phyloP scores from a whole-genome alignment of 2,888 invertebrate genomes.

The Craniophora ligustri region DNA sequence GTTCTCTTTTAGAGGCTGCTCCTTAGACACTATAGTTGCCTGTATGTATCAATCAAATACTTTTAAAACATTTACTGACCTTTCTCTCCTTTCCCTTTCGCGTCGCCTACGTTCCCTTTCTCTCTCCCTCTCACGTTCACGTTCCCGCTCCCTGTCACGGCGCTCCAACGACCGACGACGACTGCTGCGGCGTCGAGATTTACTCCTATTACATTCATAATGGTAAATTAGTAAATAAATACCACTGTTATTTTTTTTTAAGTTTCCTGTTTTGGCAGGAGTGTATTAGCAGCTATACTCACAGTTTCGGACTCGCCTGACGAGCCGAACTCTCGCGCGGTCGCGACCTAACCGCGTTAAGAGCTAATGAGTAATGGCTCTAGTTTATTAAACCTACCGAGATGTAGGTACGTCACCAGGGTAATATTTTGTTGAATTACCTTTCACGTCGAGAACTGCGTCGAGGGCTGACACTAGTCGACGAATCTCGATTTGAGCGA shows the following conservation, averaged over 20 bases:
- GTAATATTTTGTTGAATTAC: constrained; percentile 59
- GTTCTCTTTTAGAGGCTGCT: not conserved
- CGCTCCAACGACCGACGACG: constrained; percentile 83
- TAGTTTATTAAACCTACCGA: constrained; percentile 7
- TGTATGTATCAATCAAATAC: too few relatives aligned
- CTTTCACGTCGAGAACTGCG: constrained; percentile 88
- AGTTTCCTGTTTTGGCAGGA: not conserved
- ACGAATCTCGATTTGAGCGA: constrained; percentile 95
- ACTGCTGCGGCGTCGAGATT: constrained; percentile 81
- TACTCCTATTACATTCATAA: constrained; percentile 66
- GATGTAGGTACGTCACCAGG: not conserved
- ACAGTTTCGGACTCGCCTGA: constrained; percentile 45
- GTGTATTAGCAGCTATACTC: constrained; percentile 34
- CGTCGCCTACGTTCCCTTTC: constrained; percentile 73
- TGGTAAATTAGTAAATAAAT: constrained; percentile 12
- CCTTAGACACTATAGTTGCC: too few relatives aligned
- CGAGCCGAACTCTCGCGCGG: constrained; percentile 44
- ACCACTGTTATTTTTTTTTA: not conserved
- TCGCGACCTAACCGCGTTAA: constrained; percentile 47
- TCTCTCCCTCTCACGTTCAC: constrained; percentile 75
- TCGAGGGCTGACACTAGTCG: constrained; percentile 88
- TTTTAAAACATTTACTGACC: constrained; percentile 58
- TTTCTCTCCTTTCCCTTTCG: constrained; percentile 78
- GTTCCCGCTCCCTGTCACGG: constrained; percentile 79
- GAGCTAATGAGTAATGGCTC: constrained; percentile 37